Base-by-base conservation (phyloP, 2,888 invertebrate species). In the Teleogryllus oceanicus region DNA sequence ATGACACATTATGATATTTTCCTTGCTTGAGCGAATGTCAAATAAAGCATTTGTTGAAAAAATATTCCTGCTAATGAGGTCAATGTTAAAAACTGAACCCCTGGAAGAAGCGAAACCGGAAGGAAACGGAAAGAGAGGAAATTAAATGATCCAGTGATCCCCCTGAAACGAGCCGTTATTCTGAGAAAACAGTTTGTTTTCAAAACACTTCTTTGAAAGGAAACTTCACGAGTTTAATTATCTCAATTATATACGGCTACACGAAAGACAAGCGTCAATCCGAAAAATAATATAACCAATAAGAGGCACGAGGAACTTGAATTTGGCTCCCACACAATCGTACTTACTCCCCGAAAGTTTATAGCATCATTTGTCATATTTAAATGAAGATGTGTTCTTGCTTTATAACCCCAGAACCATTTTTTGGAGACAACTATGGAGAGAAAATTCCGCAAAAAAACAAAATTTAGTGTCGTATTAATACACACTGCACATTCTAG, bases 271-370 rank as follows among this genome's bases (percentile, higher is more conserved):
- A n/a, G 13, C 62, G 62, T 16, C 62, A 62, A 62, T 62, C 11
- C 62, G n/a, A 62, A 11, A 62, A 62, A 16, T 18, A 4, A 18
- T 1, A 13, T 5, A n/a, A 62, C 12, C 62, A 37, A 37, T 37
- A 8, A 8, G 37, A 8, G 0, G 37, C 8, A 37, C 37, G 37
- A 37, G 8, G 37, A 37, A 37, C 37, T 5, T 37, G 37, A 18
- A 62, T 62, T 62, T 62, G 62, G 62, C 62, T 62, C n/a, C n/a
- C 62, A 12, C n/a, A 62, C 62, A 62, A n/a, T 62, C 62, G 62
- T 8, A 1, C 16, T 62, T 62, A 8, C 62, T 16, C 62, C 16
- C 3, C 16, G 62, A 62, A 62, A 62, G 13, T 62, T 62, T 62
- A 62, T 62, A 16, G 62, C 62, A 8, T 62, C 62, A 62, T 62